phyloP scores from a whole-genome alignment of 2,888 invertebrate species.

The Melanargia galathea region DNA sequence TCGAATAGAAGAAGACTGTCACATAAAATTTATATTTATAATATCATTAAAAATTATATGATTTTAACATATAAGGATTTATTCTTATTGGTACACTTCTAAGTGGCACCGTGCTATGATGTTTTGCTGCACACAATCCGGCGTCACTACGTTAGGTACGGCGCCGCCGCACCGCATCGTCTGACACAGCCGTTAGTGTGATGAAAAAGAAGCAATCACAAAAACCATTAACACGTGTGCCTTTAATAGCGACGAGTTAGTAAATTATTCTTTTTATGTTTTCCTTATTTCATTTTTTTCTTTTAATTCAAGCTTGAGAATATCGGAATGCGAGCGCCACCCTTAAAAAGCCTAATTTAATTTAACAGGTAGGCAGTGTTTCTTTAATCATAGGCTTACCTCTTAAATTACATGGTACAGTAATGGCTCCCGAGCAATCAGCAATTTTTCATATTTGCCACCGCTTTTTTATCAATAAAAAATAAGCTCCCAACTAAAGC shows the following conservation, averaged over 20 bases:
- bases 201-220: slow-evolving; percentile 49
- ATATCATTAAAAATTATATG: too few relatives aligned
- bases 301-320: slow-evolving; percentile 57
- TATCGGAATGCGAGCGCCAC: slow-evolving; percentile 70
- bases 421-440: slow-evolving; percentile 78
- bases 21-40: too few relatives aligned
- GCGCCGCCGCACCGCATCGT: too few relatives aligned
- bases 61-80: too few relatives aligned
- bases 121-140: too few relatives aligned
- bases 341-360: slow-evolving; percentile 81
- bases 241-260: slow-evolving; percentile 67
- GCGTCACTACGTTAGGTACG: too few relatives aligned
- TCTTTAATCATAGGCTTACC: slow-evolving; percentile 79
- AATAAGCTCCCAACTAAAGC: slow-evolving; percentile 49
- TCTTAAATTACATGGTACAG: slow-evolving; percentile 75
- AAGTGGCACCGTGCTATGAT: too few relatives aligned
- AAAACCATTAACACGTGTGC: slow-evolving; percentile 73
- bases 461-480: slow-evolving; percentile 68
- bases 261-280: slow-evolving; percentile 64
- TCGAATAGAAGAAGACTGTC: too few relatives aligned
- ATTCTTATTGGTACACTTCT: too few relatives aligned
- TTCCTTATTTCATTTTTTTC: slow-evolving; percentile 58
- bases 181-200: too few relatives aligned
- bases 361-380: slow-evolving; percentile 81
- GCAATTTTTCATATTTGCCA: slow-evolving; percentile 80